phyloP scores from a whole-genome alignment of 2,797 vertebrate species.

The Platyrinchus mystaceus region DNA sequence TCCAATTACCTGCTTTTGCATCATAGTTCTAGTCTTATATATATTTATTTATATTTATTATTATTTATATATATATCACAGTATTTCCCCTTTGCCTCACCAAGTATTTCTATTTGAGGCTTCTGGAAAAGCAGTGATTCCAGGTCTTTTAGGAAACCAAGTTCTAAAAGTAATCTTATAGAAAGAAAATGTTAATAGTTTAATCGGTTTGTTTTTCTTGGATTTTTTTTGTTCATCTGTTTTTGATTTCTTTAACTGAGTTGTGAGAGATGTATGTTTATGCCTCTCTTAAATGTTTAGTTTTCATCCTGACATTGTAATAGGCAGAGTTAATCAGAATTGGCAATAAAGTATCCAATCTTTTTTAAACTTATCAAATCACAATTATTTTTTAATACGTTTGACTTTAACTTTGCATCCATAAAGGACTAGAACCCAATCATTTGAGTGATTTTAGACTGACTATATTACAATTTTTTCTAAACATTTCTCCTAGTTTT shows the following conservation, averaged over 20 bases:
- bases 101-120: neutral
- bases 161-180: neutral
- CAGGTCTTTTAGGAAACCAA: neutral
- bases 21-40: neutral
- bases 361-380: neutral
- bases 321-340: neutral
- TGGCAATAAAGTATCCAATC: neutral
- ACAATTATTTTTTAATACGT: neutral
- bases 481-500: neutral
- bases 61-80: neutral
- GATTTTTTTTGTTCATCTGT: neutral
- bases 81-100: neutral
- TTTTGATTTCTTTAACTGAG: neutral
- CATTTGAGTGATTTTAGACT: neutral
- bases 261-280: neutral
- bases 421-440: neutral
- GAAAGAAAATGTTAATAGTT: neutral
- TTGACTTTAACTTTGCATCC: neutral
- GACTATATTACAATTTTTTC: neutral
- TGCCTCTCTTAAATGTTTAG: neutral
- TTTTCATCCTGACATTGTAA: neutral
- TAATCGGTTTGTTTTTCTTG: neutral
- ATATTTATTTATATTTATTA: neutral
- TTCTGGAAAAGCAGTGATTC: neutral
- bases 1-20: neutral